Conservation (phyloP, 2,888 invertebrate species). For the Brachyopa scutellaris region DNA sequence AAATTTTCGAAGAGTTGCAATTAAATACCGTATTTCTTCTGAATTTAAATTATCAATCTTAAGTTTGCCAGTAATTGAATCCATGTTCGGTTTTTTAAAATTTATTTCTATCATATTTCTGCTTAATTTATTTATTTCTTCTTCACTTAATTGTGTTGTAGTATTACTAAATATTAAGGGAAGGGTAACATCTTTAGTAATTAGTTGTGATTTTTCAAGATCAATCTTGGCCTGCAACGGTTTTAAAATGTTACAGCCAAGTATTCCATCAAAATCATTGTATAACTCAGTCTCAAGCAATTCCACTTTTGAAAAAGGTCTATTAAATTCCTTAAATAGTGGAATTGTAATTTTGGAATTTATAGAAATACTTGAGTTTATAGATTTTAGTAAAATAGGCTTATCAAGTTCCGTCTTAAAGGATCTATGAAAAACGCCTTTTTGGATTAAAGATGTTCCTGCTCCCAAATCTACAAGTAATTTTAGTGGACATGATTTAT, state of each 20-base stretch:
- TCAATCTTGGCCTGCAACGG: too few relatives aligned
- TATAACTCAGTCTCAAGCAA: background rate
- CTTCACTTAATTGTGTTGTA: too few relatives aligned
- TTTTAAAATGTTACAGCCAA: too few relatives aligned
- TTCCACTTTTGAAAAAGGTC: background rate
- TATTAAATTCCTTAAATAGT: slow-evolving; percentile 7
- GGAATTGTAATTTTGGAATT: slow-evolving; percentile 4
- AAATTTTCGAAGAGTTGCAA: background rate
- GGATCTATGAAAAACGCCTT: too few relatives aligned
- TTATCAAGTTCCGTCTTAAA: too few relatives aligned
- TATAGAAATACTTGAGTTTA: background rate
- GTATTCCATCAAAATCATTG: too few relatives aligned
- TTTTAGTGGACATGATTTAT: slow-evolving; percentile 9
- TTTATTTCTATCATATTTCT: background rate
- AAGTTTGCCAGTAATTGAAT: slow-evolving; percentile 9
- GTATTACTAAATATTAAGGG: background rate
- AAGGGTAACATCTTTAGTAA: background rate
- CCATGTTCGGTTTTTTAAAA: slow-evolving; percentile 3
- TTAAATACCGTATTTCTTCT: slow-evolving; percentile 18
- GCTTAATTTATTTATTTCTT: too few relatives aligned
- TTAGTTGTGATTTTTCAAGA: background rate
- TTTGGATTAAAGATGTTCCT: too few relatives aligned
- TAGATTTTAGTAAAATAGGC: too few relatives aligned
- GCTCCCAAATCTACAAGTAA: background rate
- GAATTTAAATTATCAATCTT: slow-evolving; percentile 25